phyloP scores from a whole-genome alignment of 2,113 vertebrate genomes.

The Macheiramphus alcinus region DNA sequence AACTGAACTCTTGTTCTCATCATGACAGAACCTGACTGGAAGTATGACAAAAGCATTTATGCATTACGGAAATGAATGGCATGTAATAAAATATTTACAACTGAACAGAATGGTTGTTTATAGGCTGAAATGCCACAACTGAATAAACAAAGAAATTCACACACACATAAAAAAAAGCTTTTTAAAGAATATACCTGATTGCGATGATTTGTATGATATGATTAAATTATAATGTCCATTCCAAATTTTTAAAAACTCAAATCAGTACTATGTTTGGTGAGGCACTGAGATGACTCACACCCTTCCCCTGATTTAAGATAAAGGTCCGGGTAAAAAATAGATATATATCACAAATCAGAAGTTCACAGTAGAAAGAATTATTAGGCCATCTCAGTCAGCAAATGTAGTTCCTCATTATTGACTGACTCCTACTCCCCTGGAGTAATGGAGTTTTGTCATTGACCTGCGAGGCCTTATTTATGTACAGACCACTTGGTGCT shows the following conservation, averaged over 20 bases:
- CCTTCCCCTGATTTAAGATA: neutral
- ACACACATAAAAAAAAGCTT: neutral
- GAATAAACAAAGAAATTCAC: neutral
- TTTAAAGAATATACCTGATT: neutral
- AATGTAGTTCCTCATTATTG: slow-evolving; percentile 21
- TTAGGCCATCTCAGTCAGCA: neutral
- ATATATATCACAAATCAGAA: neutral
- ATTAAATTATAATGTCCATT: neutral
- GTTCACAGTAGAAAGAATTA: neutral
- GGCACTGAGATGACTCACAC: neutral
- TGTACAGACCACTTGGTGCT: neutral
- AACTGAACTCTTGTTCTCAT: neutral
- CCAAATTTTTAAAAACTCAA: neutral
- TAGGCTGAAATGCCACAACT: neutral
- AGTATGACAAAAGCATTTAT: neutral
- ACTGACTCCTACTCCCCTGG: neutral
- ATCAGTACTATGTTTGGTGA: neutral
- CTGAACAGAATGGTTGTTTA: neutral
- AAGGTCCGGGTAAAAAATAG: neutral
- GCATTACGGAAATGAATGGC: neutral
- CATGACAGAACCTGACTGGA: neutral
- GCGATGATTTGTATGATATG: neutral
- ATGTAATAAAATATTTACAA: neutral
- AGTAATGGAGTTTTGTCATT: neutral
- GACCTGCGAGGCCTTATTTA: neutral